A percentile compares a stretch with the other conserved stretches of the same genome.
phyloP scores from a whole-genome alignment of 2,888 invertebrate species.

The Ormyrus nitidulus region DNA sequence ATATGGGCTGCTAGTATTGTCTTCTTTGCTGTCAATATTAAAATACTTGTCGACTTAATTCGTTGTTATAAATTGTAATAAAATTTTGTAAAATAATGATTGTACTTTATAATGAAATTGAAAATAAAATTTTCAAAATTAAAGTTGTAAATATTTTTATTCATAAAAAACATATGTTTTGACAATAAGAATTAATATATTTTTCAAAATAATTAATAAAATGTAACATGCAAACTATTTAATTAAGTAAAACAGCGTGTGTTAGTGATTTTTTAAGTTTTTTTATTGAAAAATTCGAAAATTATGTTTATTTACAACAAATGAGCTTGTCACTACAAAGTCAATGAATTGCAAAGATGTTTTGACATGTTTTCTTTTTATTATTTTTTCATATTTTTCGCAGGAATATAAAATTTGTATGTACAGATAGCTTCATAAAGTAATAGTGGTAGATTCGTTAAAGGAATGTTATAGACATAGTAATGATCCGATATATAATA shows the following conservation, averaged over 20 bases:
- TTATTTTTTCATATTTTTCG: slow-evolving; percentile 67
- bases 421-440: slow-evolving; percentile 74
- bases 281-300: slow-evolving; percentile 59
- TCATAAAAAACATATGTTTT: neutral
- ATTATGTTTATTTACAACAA: slow-evolving; percentile 59
- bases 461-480: slow-evolving; percentile 71
- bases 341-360: slow-evolving; percentile 56
- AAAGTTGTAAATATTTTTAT: neutral
- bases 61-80: slow-evolving; percentile 60
- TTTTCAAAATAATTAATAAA: slow-evolving; percentile 7
- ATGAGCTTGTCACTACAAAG: slow-evolving; percentile 59
- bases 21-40: slow-evolving; percentile 90
- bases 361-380: slow-evolving; percentile 50
- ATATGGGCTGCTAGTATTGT: slow-evolving; percentile 90
- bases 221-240: neutral
- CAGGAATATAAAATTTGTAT: slow-evolving; percentile 75
- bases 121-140: too few species aligned
- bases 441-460: slow-evolving; percentile 73
- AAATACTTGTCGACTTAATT: slow-evolving; percentile 80
- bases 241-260: slow-evolving; percentile 1
- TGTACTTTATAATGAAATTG: slow-evolving; percentile 35
- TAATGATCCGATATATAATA: slow-evolving; percentile 71
- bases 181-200: slow-evolving; percentile 2
- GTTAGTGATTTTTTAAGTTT: slow-evolving; percentile 47
- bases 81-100: slow-evolving; percentile 19